phyloP scores from a whole-genome alignment of 2,797 vertebrate species.

The Rachycentron canadum region DNA sequence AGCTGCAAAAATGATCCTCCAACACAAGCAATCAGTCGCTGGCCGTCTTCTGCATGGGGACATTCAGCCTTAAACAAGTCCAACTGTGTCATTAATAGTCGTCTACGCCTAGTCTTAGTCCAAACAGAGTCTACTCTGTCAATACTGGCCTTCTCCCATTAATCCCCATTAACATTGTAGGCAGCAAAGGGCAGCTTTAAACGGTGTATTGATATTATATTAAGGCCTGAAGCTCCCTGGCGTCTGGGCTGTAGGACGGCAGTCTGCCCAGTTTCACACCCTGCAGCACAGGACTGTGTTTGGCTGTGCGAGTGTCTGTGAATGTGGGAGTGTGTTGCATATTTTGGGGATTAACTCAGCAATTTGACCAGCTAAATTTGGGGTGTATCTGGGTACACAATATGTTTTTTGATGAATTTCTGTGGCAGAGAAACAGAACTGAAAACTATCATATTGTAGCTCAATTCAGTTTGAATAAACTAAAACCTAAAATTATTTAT shows the following conservation, averaged over 20 bases:
- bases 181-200: constrained; percentile 80
- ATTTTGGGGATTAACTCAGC: constrained; percentile 51
- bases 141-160: constrained; percentile 72
- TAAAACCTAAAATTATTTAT: not conserved
- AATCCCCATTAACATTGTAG: constrained; percentile 78
- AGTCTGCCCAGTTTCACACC: constrained; percentile 70
- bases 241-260: constrained; percentile 61
- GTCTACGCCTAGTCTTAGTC: constrained; percentile 52
- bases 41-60: constrained; percentile 26
- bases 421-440: not conserved
- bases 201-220: constrained; percentile 83
- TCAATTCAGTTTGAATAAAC: not conserved
- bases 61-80: constrained; percentile 36
- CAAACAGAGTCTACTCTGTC: constrained; percentile 55
- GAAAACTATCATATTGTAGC: not conserved
- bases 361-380: constrained; percentile 34
- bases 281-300: constrained; percentile 25
- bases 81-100: constrained; percentile 65
- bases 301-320: constrained; percentile 49
- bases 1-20: constrained; percentile 43
- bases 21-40: constrained; percentile 41
- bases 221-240: constrained; percentile 74
- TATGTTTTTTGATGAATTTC: constrained; percentile 44
- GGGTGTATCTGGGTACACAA: constrained; percentile 28
- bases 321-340: constrained; percentile 58